A percentile compares a stretch with the other conserved stretches of the same genome.
Conservation (phyloP, 2,797 vertebrate species). For the Sardinella longiceps region DNA sequence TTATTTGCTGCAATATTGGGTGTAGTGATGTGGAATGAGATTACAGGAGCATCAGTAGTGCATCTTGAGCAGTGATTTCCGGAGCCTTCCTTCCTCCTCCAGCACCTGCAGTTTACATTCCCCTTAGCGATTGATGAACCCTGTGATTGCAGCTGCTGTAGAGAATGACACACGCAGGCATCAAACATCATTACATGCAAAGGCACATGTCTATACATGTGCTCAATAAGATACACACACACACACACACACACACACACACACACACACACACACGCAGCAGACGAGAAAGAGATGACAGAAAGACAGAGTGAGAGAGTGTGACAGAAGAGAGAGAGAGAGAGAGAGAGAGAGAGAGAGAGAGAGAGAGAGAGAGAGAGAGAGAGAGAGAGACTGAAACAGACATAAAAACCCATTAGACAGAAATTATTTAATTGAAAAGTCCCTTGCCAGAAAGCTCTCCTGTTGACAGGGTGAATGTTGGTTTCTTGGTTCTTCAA, state of each 20-base stretch:
- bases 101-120: constrained; percentile 20
- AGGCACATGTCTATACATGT: neutral
- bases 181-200: constrained; percentile 14
- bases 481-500: constrained; percentile 13
- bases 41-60: constrained; percentile 12
- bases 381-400: neutral
- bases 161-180: neutral
- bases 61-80: constrained; percentile 24
- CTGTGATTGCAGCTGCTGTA: neutral
- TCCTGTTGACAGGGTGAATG: constrained; percentile 22
- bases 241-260: neutral
- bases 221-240: neutral
- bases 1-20: constrained; percentile 16
- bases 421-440: constrained; percentile 10
- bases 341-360: neutral
- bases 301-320: no score
- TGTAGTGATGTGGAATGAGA: constrained; percentile 1
- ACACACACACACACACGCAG: neutral
- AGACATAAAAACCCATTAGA: constrained; percentile 7
- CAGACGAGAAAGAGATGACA: neutral
- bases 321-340: no score
- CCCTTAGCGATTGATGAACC: constrained; percentile 5
- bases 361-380: neutral
- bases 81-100: neutral
- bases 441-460: neutral